Evolutionary conservation across 2,797 vertebrate genomes (phyloP), one percentile per base, ranked within the genome.

Genomic region (Gymnoscopelus braueri): DNA sequence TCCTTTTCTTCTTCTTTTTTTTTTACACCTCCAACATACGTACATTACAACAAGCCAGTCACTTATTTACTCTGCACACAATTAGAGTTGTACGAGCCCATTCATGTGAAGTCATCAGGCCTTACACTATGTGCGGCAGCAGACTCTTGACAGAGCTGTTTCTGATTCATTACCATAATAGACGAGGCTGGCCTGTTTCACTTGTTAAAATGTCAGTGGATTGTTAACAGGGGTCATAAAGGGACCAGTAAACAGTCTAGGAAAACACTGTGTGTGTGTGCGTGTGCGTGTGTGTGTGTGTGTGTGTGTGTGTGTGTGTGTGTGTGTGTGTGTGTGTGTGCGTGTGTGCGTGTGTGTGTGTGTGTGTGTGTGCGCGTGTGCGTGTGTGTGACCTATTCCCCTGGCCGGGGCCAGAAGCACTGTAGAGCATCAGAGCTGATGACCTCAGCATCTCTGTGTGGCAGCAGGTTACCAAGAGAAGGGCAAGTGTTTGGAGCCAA

Each of bases 201-300:
- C 87, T 73, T 65, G 4, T 93, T 92, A 92, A 92, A 89, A 80
- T 87, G 91, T 92, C 92, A 91, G 78, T 83, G 81, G 79, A 81
- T 90, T 75, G 0, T 93, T 92, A 92, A 88, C 69, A 78, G 60
- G 66, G 57, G 64, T 72, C 84, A 71, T 89, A 89, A 93, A 82
- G 76, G 29, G 68, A 79, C 66, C 67, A 61, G 80, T 84, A 88
- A 93, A 90, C 81, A 83, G 59, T 50, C 65, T 50, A 55, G 67
- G 60, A 81, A 84, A 89, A 72, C 50, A 48, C 68, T 15, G 58
- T 32, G 75, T 61, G 26, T 4, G 51, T 9, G 44, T 51, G 23
- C 29, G 49, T 50, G 55, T 63, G 71, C 70, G 50, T 56, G 63
- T 32, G 29, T 50, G 68, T 26, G 48, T 19, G 55, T n/a, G 15